A percentile compares a stretch with the other conserved stretches of the same genome.
Conservation (phyloP, 1,140 invertebrate species). For the Octopus bimaculoides region DNA sequence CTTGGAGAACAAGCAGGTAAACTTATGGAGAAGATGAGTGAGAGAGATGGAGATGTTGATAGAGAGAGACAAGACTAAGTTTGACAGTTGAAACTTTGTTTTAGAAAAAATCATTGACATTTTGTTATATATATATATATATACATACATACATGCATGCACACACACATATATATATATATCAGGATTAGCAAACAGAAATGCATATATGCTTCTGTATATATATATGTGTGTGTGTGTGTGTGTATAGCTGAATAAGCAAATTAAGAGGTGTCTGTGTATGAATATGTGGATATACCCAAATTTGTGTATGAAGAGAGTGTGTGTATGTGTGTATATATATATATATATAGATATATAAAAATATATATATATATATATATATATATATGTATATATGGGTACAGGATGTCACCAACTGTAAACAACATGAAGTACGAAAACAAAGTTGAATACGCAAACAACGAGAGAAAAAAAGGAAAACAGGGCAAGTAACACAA, state of each 20-base stretch:
- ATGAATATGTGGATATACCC: background rate
- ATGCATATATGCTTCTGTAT: background rate
- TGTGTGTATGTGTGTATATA: background rate
- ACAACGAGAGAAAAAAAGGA: too few relatives aligned
- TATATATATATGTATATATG: constrained; percentile 2
- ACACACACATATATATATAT: background rate
- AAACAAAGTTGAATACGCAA: too few relatives aligned
- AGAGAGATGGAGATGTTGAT: too few relatives aligned
- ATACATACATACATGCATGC: background rate
- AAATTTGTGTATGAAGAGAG: too few relatives aligned
- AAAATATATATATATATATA: background rate
- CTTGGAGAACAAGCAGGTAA: too few relatives aligned
- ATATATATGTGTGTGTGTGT: background rate
- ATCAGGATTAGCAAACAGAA: background rate
- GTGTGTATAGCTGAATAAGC: background rate
- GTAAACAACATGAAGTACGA: too few relatives aligned
- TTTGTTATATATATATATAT: background rate
- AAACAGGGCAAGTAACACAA: too few relatives aligned
- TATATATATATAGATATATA: background rate
- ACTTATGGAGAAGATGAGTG: too few relatives aligned
- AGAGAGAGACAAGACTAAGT: too few relatives aligned
- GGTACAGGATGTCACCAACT: background rate
- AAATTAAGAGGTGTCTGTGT: background rate
- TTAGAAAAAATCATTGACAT: too few relatives aligned
- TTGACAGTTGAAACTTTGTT: too few relatives aligned